A percentile compares a stretch with the other conserved stretches of the same genome.
Evolutionary conservation across 2,113 vertebrate genomes (phyloP).

Genomic region (Oostethus manadensis): DNA sequence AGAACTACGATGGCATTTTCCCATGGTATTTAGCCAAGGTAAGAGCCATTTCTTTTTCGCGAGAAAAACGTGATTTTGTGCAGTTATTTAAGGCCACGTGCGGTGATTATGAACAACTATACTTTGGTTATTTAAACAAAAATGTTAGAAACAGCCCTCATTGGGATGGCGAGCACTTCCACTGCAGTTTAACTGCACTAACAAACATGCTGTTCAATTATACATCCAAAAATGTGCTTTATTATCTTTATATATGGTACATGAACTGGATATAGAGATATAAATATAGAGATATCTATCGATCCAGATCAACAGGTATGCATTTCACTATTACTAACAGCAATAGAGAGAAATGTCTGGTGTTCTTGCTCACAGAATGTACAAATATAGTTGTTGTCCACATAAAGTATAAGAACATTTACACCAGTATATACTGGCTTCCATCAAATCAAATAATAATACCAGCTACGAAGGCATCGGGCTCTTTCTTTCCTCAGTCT

Average conservation of each 20-base stretch:
- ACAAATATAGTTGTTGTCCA: not conserved
- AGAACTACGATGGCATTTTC: conserved; percentile 76
- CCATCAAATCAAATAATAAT: not conserved
- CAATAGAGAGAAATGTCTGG: not conserved
- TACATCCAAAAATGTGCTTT: not conserved
- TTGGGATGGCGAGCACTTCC: no score
- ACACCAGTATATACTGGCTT: not conserved
- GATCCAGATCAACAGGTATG: not conserved
- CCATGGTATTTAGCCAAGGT: conserved; percentile 80
- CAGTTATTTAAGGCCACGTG: no score
- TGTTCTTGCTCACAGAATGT: not conserved
- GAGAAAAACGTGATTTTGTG: no score
- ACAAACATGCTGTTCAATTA: no score
- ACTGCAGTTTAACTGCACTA: no score
- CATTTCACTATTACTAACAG: not conserved
- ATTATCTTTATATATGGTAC: no score
- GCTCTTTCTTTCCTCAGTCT: conserved; percentile 13
- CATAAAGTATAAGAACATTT: not conserved
- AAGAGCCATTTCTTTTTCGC: conserved; percentile 29
- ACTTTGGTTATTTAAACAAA: no score
- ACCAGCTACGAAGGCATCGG: conserved; percentile 2
- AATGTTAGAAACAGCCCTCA: no score
- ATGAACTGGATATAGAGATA: not conserved
- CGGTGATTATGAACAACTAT: no score
- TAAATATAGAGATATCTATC: no score